Evolutionary conservation across 2,113 vertebrate species (phyloP).

Genomic region (Austrofundulus limnaeus): DNA sequence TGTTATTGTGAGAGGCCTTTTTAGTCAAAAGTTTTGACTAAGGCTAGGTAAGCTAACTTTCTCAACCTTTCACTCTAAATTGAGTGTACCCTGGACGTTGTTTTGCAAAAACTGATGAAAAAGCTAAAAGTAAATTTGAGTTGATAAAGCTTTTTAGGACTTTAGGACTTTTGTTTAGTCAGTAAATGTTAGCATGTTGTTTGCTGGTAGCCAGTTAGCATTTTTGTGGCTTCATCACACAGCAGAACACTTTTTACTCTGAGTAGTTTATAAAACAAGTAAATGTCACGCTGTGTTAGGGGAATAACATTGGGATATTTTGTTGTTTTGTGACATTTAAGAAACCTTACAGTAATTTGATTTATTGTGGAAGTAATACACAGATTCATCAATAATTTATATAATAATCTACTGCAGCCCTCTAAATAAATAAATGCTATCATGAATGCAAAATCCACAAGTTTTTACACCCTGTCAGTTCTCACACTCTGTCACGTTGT

Average conservation of each 20-base stretch:
- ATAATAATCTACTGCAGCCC: not conserved
- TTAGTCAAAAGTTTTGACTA: too few species aligned
- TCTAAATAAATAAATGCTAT: not conserved
- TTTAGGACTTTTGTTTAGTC: not conserved
- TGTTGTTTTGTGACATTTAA: conserved; percentile 4
- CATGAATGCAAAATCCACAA: conserved; percentile 1
- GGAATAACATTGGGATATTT: not conserved
- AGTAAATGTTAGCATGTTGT: not conserved
- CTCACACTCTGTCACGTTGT: not conserved
- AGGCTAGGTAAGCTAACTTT: too few species aligned
- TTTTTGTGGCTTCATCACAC: not conserved
- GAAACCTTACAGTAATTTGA: not conserved
- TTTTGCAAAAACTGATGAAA: too few species aligned
- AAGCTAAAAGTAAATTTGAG: too few species aligned
- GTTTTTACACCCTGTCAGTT: conserved; percentile 8
- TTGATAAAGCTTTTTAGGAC: too few species aligned
- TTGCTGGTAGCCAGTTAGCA: not conserved
- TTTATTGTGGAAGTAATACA: not conserved
- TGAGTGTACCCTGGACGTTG: too few species aligned
- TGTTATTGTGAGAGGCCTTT: too few species aligned
- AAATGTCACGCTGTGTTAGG: conserved; percentile 1
- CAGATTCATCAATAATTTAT: not conserved
- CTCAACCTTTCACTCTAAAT: too few species aligned
- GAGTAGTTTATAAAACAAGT: not conserved
- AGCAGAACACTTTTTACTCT: not conserved